Evolutionary conservation across 2,113 vertebrate species (phyloP), one percentile per base, ranked within the genome.

Genomic region (Scomber japonicus): DNA sequence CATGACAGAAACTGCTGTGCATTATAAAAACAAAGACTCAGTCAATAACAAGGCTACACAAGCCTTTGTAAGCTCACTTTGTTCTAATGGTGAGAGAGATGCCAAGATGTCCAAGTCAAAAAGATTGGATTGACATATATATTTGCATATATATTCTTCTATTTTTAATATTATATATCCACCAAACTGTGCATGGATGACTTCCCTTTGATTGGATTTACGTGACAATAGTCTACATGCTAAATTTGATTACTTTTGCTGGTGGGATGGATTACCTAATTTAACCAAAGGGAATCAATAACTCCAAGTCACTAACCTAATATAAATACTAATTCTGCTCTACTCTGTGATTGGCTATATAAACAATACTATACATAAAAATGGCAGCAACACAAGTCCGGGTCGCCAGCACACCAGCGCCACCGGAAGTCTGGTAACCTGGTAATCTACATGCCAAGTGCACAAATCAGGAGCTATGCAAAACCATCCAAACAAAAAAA

Each of bases 241-340:
- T 40, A 46, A 69, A 68, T 66, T 31, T 0, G 24, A 27, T 40
- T 13, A 48, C 40, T 30, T 19, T 13, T 51, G 45, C 35, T 65
- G 51, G 45, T 63, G 21, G 45, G 53, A 61, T 60, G 45, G 62
- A 65, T 68, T 16, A 80, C 63, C 60, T 24, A 19, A 67, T 77
- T 79, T 40, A 11, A 54, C 50, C n/a, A 7, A 35, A 60, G 44
- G 27, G 12, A 71, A 82, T 86, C 81, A 74, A 77, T 82, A 84
- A n/a, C 45, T 80, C 35, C 44, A 61, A 72, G 35, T 74, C 68
- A 79, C 27, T 75, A 44, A 65, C 62, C 21, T 74, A 78, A 80
- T 86, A n/a, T 62, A 16, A 81, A 80, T 48, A 80, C 24, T 30
- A 56, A 66, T 63, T 55, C n/a, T n/a, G 27, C 48, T 67, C 46